phyloP scores from a whole-genome alignment of 2,113 vertebrate genomes.

The Megaptera novaeangliae region DNA sequence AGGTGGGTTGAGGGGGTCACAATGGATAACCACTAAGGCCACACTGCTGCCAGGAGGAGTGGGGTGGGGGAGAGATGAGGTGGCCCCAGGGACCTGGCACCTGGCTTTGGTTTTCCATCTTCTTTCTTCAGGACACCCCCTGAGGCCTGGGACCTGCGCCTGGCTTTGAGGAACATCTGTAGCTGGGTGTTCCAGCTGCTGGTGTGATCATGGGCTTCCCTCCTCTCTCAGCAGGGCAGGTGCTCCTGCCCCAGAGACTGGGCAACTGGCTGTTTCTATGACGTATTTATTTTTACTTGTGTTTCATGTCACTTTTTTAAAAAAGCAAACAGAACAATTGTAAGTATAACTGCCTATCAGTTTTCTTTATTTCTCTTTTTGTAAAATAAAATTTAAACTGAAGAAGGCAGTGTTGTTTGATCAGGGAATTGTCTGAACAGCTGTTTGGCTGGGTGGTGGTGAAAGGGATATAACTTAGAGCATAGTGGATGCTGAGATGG shows the following conservation, averaged over 20 bases:
- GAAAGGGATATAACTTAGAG: not conserved
- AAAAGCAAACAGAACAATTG: conserved; percentile 86
- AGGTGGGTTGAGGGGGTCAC: conserved; percentile 55
- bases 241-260: conserved; percentile 80
- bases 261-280: conserved; percentile 89
- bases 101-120: conserved; percentile 74
- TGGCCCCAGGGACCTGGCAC: conserved; percentile 61
- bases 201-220: conserved; percentile 84
- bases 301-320: conserved; percentile 88
- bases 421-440: conserved; percentile 12
- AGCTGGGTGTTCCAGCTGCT: conserved; percentile 75
- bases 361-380: conserved; percentile 76
- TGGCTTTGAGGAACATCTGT: conserved; percentile 78
- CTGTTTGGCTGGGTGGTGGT: not conserved
- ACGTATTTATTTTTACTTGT: conserved; percentile 91
- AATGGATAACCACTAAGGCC: conserved; percentile 73
- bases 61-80: not conserved
- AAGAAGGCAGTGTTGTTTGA: conserved; percentile 58
- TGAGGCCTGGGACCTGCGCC: conserved; percentile 81
- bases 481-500: not conserved
- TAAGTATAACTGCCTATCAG: conserved; percentile 84
- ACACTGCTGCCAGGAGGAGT: conserved; percentile 45
- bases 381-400: conserved; percentile 73
- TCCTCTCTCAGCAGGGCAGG: conserved; percentile 78
- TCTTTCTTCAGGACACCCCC: conserved; percentile 76